Conservation (phyloP, 2,888 invertebrate genomes). For the Agrotis puta region DNA sequence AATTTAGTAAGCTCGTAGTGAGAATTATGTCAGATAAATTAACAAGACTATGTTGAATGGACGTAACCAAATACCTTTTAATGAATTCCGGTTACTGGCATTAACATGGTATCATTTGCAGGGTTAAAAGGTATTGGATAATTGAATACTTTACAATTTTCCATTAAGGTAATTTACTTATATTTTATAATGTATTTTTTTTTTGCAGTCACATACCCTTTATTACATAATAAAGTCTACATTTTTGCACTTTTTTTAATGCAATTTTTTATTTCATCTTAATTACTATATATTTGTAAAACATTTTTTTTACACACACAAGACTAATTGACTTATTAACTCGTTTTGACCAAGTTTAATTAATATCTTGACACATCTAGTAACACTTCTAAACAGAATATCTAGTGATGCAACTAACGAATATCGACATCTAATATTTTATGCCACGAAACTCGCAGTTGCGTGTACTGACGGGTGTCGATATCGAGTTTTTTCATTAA, state of each 20-base stretch:
- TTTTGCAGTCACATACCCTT: no score
- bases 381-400: conserved; percentile 2
- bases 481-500: conserved; percentile 73
- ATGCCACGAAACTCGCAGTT: conserved; percentile 70
- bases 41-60: neutral
- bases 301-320: neutral
- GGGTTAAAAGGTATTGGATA: no score
- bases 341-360: accelerated
- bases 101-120: no score
- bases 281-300: no score
- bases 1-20: conserved; percentile 18
- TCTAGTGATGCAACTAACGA: conserved; percentile 81
- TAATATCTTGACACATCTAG: conserved; percentile 42
- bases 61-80: neutral
- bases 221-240: no score
- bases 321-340: neutral
- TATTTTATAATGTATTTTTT: no score
- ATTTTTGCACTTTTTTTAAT: no score
- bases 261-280: no score
- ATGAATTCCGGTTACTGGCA: neutral
- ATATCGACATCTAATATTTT: conserved; percentile 84
- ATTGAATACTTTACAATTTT: neutral
- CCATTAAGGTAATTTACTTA: neutral
- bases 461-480: conserved; percentile 64
- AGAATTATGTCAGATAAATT: conserved; percentile 31